Evolutionary conservation across 2,888 invertebrate genomes (phyloP), one percentile per base, ranked within the genome.

Genomic region (Odontocolon sp.): DNA sequence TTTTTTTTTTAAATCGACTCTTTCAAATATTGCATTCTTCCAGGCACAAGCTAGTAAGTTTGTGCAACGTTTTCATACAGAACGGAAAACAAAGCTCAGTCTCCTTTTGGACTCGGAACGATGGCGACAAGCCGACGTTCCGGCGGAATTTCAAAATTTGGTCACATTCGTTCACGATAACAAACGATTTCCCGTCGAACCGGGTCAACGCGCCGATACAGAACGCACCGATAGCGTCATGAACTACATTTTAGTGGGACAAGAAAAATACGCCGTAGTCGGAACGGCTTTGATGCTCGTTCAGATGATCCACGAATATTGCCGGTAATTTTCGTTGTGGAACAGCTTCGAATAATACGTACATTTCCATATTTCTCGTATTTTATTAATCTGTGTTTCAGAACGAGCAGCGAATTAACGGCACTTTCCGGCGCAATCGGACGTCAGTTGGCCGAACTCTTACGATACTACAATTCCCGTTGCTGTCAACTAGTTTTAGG

Each of bases 401-500:
- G 88, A 76, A 88, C 90, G 38, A 87, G 87, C 26, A 87, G 83
- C 52, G 89, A 97, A 84, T 92, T 98, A 67, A 94, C 95, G n/a
- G 92, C 95, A 18, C 93, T 96, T 63, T 94, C 96, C 16, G 94
- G 95, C 73, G 95, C 96, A 81, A 93, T 98, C 79, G 94, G 97
- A 40, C 93, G 96, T 77, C 94, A 97, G 88, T 94, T 98, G 83
- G 93, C 97, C n/a, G 98, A 98, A 90, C 91, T 99, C 63, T 91
- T 98, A 80, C 94, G 97, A 86, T 94, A 96, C 83, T 97, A 96
- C 86, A 97, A 97, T 91, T 96, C 96, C 3, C 93, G 96, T 72
- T 95, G 96, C 84, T 98, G 97, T 91, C 98, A 99, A 90, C 92
- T 99, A 83, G 97, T 99, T 66, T 92, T 99, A 67, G 99, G 99